Evolutionary conservation across 2,113 vertebrate genomes (phyloP).

Genomic region (Erythrolamprus reginae): DNA sequence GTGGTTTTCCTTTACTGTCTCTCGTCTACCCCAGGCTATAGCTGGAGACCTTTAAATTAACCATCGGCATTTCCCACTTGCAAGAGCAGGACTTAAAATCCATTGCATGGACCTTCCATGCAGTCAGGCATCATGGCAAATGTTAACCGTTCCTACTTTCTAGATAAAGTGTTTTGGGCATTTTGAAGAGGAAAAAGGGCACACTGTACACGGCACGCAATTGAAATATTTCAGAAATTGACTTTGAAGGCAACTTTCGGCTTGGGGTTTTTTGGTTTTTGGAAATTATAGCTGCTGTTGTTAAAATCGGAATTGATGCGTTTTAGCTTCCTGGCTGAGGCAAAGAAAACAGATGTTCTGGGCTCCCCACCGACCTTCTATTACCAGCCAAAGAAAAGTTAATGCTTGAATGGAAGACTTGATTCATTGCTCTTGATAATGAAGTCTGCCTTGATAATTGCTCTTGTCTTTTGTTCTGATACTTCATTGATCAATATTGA

Average conservation of each 20-base stretch:
- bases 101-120: not conserved
- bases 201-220: not conserved
- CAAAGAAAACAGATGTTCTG: not conserved
- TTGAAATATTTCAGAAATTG: not conserved
- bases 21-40: not conserved
- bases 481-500: not conserved
- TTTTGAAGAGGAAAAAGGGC: not conserved
- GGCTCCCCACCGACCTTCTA: not conserved
- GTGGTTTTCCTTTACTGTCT: not conserved
- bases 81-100: not conserved
- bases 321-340: not conserved
- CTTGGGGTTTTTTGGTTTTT: not conserved
- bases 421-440: not conserved
- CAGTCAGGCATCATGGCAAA: not conserved
- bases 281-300: not conserved
- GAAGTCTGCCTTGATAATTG: not conserved
- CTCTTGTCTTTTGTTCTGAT: not conserved
- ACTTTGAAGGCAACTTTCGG: not conserved
- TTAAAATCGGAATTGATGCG: not conserved
- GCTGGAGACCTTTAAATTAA: not conserved
- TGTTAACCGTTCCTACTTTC: not conserved
- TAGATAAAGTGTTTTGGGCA: not conserved
- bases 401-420: not conserved
- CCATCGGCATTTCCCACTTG: not conserved
- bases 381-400: not conserved